Percentiles rank a stretch among this genome's conserved stretches.
These are phyloP conservation scores for Sericinus montela DNA, from an alignment of 2,888 invertebrate genomes.

Conservation along the genomic window DNA sequence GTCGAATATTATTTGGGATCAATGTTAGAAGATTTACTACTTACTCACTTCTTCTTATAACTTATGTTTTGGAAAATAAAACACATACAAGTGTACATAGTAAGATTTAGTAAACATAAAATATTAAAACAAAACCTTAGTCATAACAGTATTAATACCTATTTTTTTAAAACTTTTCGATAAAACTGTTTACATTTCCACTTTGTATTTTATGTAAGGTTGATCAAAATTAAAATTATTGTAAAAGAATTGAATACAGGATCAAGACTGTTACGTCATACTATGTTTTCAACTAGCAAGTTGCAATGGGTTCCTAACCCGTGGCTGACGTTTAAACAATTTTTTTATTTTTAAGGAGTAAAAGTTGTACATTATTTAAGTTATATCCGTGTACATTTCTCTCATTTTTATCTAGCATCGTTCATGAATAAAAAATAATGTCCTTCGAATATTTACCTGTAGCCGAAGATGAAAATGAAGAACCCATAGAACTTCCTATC, in stretches of 20 bases:
- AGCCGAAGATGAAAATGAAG: conserved; percentile 97
- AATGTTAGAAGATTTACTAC: no score
- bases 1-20: no score
- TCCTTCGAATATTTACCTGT: conserved; percentile 90
- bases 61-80: no score
- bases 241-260: neutral
- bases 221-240: no score
- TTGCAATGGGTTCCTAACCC: conserved; percentile 77
- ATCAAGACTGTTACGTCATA: conserved; percentile 45
- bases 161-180: no score
- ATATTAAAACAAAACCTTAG: no score
- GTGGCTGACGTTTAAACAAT: conserved; percentile 73
- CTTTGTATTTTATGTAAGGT: no score
- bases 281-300: conserved; percentile 75
- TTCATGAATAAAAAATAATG: conserved; percentile 77
- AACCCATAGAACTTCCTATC: conserved; percentile 97
- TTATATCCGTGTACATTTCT: conserved; percentile 66
- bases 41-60: no score
- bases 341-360: conserved; percentile 73
- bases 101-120: no score
- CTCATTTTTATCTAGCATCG: conserved; percentile 58
- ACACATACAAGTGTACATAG: no score
- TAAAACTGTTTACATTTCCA: no score
- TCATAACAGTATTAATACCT: no score
- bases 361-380: conserved; percentile 75